phyloP scores from a whole-genome alignment of 2,113 vertebrate genomes.

The Carassius carassius region DNA sequence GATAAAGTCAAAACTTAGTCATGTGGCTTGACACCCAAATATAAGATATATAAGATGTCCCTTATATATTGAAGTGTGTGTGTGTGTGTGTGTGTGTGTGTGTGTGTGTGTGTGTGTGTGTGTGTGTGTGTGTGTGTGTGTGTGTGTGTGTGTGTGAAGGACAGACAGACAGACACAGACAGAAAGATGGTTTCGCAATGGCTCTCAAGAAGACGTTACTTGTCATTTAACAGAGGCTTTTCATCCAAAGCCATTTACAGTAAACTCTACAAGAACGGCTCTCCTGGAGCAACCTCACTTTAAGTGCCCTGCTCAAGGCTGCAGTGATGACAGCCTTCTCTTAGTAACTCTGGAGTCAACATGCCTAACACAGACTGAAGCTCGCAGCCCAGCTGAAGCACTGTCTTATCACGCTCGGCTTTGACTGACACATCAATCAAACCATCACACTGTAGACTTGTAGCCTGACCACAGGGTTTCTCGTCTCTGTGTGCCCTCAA shows the following conservation, averaged over 20 bases:
- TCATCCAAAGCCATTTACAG: not conserved
- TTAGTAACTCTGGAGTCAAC: not conserved
- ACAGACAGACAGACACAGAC: too few relatives aligned
- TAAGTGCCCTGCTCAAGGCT: not conserved
- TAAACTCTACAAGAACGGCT: not conserved
- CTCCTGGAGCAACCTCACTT: slow-evolving; percentile 11
- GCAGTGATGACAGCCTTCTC: not conserved
- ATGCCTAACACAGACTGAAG: slow-evolving; percentile 3
- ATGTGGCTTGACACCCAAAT: too few relatives aligned
- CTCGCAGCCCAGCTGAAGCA: slow-evolving; percentile 17
- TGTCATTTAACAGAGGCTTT: not conserved
- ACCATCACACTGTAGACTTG: not conserved
- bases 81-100: too few relatives aligned
- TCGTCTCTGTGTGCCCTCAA: not conserved
- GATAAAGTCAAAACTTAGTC: too few relatives aligned
- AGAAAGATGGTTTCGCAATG: not conserved
- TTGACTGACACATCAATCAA: not conserved
- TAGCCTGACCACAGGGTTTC: slow-evolving; percentile 8
- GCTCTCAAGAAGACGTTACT: not conserved
- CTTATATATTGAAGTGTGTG: too few relatives aligned
- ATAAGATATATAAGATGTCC: too few relatives aligned
- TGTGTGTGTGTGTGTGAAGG: too few relatives aligned
- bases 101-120: too few relatives aligned
- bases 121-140: too few relatives aligned
- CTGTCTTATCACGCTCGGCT: not conserved